Conservation (phyloP, 2,888 invertebrate species). For the Sesia bembeciformis region DNA sequence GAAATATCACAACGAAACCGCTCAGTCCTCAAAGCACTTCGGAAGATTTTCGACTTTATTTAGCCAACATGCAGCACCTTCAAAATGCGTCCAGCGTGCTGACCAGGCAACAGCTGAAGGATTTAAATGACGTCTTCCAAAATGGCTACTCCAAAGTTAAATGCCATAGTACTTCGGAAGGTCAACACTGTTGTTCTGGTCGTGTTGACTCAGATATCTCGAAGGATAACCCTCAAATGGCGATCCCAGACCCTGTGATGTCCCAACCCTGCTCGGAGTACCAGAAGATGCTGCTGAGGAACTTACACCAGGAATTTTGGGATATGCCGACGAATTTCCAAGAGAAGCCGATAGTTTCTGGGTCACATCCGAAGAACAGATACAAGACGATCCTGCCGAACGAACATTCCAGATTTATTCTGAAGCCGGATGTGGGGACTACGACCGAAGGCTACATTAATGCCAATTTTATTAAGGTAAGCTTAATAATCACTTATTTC, state of each 20-base stretch:
- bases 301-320: constrained; percentile 91
- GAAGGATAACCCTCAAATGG: constrained; percentile 51
- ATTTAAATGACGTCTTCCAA: constrained; percentile 74
- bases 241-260: constrained; percentile 40
- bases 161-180: constrained; percentile 39
- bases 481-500: no score
- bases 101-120: constrained; percentile 74
- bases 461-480: constrained; percentile 93
- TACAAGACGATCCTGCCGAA: constrained; percentile 93
- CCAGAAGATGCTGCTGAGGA: constrained; percentile 76
- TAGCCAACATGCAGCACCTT: constrained; percentile 82
- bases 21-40: constrained; percentile 78
- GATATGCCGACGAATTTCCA: constrained; percentile 94
- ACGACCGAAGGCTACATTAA: constrained; percentile 87
- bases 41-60: constrained; percentile 81
- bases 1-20: constrained; percentile 77
- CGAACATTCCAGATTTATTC: constrained; percentile 87
- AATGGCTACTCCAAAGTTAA: constrained; percentile 66
- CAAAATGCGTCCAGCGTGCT: constrained; percentile 81
- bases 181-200: constrained; percentile 47
- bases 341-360: constrained; percentile 90
- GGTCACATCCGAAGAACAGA: constrained; percentile 91
- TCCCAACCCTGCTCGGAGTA: constrained; percentile 74
- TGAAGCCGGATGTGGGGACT: constrained; percentile 66
- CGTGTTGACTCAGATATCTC: constrained; percentile 32